Evolutionary conservation across 2,888 invertebrate species (phyloP), one percentile per base, ranked within the genome.

Genomic region (Globia sparganii): DNA sequence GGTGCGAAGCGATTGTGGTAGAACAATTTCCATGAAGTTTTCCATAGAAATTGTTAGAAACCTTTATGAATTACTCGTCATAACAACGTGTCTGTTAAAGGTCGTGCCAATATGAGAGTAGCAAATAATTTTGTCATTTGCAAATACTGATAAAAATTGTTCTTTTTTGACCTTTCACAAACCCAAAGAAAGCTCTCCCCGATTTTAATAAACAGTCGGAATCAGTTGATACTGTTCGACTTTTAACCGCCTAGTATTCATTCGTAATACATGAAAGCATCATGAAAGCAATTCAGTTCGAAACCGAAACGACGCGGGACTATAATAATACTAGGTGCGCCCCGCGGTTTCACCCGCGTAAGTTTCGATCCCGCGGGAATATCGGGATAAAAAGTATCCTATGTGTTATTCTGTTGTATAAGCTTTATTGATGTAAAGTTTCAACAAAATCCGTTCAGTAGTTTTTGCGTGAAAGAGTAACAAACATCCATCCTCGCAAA

Each of bases 271-370:
- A 77, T 56, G 43, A 46, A 53, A 65, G 53, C 72, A 69, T 76
- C 43, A 77, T 56, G 43, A 46, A 53, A 65, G 53, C 72, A 69
- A 75, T 77, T 75, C 59, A 40, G 62, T 43, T 72, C 70, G 56
- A 78, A 80, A 65, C 72, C 59, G 56, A 76, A 58, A 56, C 21
- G 56, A 61, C 2, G 0, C 11, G 34, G 0, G 31, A 43, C 58
- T 46, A 90, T 90, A 90, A 87, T 90, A 90, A 89, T 86, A 89
- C n/a, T n/a, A n/a, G n/a, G n/a, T n/a, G n/a, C n/a, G n/a, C n/a
- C n/a, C n/a, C n/a, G n/a, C n/a, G n/a, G n/a, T n/a, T n/a, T n/a
- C n/a, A n/a, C n/a, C n/a, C n/a, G n/a, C n/a, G n/a, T n/a, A n/a
- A n/a, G n/a, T n/a, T n/a, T n/a, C n/a, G n/a, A n/a, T n/a, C n/a